Conservation (phyloP, 2,888 invertebrate genomes). For the Achlya flavicornis region DNA sequence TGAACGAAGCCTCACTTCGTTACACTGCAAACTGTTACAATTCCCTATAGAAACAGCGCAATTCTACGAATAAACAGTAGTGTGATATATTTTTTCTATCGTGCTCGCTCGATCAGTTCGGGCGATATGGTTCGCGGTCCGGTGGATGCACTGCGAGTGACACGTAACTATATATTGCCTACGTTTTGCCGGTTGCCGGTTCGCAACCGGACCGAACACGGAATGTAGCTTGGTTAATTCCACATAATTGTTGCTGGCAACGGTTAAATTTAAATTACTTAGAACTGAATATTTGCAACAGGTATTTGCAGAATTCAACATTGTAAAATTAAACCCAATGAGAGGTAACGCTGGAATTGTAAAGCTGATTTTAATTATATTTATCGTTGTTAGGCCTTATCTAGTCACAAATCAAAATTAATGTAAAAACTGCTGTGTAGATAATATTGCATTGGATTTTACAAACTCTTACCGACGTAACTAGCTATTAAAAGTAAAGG, state of each 20-base stretch:
- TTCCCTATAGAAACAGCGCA: not conserved
- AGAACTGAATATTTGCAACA: slow-evolving; percentile 3
- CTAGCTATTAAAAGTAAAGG: no score
- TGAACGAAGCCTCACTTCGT: no score
- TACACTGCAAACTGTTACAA: not conserved
- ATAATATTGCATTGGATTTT: no score
- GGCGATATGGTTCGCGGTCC: slow-evolving; percentile 50
- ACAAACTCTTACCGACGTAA: no score
- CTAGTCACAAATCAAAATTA: no score
- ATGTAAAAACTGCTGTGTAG: no score
- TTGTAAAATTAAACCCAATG: not conserved
- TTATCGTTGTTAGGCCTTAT: no score
- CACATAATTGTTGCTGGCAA: slow-evolving; percentile 3
- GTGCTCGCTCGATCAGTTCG: slow-evolving; percentile 42
- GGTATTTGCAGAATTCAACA: not conserved
- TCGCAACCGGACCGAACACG: slow-evolving; percentile 11
- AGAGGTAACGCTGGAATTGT: not conserved
- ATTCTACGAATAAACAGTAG: slow-evolving; percentile 20
- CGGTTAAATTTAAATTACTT: slow-evolving; percentile 3
- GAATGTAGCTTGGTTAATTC: not conserved
- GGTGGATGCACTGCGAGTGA: slow-evolving; percentile 53
- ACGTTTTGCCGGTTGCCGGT: slow-evolving; percentile 29
- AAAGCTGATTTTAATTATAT: not conserved
- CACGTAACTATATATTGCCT: slow-evolving; percentile 42
- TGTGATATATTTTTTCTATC: slow-evolving; percentile 38